These are phyloP conservation scores for Jacana jacana DNA, from an alignment of 2,113 vertebrate species.

Conservation along the genomic window DNA sequence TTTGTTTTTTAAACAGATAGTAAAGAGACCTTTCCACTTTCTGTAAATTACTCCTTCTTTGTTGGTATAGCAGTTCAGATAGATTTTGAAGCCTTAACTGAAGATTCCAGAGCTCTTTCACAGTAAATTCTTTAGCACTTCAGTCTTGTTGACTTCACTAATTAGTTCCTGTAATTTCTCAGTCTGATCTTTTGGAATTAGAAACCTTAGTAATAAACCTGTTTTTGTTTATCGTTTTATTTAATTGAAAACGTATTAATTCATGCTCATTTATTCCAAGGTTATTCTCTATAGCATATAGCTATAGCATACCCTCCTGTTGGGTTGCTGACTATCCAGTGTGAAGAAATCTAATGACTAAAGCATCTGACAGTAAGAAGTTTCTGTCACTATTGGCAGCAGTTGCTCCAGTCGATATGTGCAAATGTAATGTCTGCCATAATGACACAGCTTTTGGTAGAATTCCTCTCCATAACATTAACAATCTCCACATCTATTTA, in stretches of 20 bases:
- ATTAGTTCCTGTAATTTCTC: not conserved
- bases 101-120: not conserved
- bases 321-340: not conserved
- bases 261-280: not conserved
- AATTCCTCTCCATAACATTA: not conserved
- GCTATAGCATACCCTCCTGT: not conserved
- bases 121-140: not conserved
- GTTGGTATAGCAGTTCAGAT: not conserved
- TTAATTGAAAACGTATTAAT: not conserved
- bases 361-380: rapidly evolving
- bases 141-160: not conserved
- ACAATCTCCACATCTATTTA: not conserved
- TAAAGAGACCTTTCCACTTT: not conserved
- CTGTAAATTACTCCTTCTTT: not conserved
- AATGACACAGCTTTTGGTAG: not conserved
- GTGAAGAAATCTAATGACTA: not conserved
- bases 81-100: not conserved
- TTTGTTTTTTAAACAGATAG: not conserved
- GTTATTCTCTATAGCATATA: not conserved
- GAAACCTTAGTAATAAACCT: not conserved
- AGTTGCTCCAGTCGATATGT: not conserved
- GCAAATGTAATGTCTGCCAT: not conserved
- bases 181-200: not conserved
- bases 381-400: not conserved
- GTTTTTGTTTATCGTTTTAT: not conserved